These are phyloP conservation scores for Ictalurus furcatus DNA, from an alignment of 2,113 vertebrate genomes.

Conservation along the genomic window DNA sequence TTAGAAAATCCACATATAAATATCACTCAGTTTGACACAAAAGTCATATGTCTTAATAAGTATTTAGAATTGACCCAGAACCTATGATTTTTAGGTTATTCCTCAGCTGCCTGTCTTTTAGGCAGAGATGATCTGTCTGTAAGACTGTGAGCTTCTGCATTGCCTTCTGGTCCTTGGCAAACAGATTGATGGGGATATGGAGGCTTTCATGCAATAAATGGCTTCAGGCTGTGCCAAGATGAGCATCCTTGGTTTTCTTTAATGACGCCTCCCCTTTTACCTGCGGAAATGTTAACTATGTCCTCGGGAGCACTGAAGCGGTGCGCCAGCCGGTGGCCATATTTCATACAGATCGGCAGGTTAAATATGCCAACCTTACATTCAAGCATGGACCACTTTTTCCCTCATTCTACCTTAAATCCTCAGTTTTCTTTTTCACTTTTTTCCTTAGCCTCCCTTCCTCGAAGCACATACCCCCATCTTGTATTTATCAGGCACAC, in stretches of 20 bases:
- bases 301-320: constrained; percentile 46
- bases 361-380: constrained; percentile 51
- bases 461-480: not conserved
- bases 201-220: constrained; percentile 71
- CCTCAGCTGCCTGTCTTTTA: constrained; percentile 15
- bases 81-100: not conserved
- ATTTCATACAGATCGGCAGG: constrained; percentile 57
- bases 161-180: constrained; percentile 33
- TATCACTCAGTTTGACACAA: not conserved
- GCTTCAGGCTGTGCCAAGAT: constrained; percentile 59
- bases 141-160: not conserved
- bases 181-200: constrained; percentile 62
- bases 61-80: not conserved
- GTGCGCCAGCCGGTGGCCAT: constrained; percentile 28
- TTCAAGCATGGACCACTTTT: constrained; percentile 15
- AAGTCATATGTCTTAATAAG: not conserved
- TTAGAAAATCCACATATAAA: not conserved
- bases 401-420: constrained; percentile 20
- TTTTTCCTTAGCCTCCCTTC: constrained; percentile 1
- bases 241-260: constrained; percentile 59
- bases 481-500: constrained; percentile 55
- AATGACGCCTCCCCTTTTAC: constrained; percentile 49
- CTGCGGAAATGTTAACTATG: constrained; percentile 62
- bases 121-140: constrained; percentile 19
- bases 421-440: constrained; percentile 8